A percentile compares a stretch with the other conserved stretches of the same genome.
These are phyloP conservation scores for Lordiphosa stackelbergi DNA, from an alignment of 1,140 invertebrate species.

Conservation along the genomic window DNA sequence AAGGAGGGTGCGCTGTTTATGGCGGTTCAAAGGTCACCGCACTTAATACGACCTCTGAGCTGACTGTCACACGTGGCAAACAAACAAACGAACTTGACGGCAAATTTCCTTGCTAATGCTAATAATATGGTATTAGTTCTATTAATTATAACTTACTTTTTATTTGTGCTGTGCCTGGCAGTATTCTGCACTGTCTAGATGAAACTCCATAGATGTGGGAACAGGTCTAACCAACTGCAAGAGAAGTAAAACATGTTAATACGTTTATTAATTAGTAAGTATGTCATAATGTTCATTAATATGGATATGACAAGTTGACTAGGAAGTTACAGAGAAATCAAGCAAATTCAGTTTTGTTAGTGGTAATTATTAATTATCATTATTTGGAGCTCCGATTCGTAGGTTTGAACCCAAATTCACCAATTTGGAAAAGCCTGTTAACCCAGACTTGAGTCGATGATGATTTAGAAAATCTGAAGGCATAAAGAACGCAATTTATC, in stretches of 20 bases:
- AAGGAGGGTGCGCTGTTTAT: not conserved
- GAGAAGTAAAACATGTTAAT: not conserved
- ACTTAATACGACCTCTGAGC: not conserved
- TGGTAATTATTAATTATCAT: too few species aligned
- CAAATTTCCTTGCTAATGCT: not conserved
- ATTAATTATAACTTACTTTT: conserved; percentile 77
- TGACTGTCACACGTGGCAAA: conserved; percentile 1
- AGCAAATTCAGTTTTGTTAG: too few species aligned
- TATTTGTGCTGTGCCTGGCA: conserved; percentile 98
- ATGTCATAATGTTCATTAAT: too few species aligned
- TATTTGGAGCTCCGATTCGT: too few species aligned
- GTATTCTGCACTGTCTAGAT: conserved; percentile 95
- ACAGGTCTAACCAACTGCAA: conserved; percentile 77
- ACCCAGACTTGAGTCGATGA: too few species aligned
- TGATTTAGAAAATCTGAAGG: too few species aligned
- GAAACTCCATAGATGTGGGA: conserved; percentile 97
- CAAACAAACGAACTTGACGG: not conserved
- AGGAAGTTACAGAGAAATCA: too few species aligned
- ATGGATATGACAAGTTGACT: too few species aligned
- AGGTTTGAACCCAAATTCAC: too few species aligned
- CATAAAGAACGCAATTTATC: too few species aligned
- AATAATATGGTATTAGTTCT: conserved; percentile 12
- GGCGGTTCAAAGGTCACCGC: conserved; percentile 3
- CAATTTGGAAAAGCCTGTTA: too few species aligned
- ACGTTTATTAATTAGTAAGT: too few species aligned